phyloP scores from a whole-genome alignment of 1,140 invertebrate genomes.

The Pogonomyrmex barbatus region DNA sequence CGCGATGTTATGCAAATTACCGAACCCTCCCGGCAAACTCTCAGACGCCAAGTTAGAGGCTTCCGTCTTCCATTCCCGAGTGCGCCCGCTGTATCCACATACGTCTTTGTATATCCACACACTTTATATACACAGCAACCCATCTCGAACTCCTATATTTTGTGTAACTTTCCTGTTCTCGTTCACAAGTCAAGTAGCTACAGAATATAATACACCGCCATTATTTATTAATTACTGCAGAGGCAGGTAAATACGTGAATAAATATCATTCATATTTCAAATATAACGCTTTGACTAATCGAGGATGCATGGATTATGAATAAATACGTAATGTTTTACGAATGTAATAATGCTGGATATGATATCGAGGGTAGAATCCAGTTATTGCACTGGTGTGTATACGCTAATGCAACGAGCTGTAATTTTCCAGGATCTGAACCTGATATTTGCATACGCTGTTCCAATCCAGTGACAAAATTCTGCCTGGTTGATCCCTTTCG shows the following conservation, averaged over 20 bases:
- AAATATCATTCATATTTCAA: background rate
- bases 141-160: slow-evolving; percentile 20
- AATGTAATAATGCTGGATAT: background rate
- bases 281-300: slow-evolving; percentile 11
- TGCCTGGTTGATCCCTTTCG: slow-evolving; percentile 1
- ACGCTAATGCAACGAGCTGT: slow-evolving; percentile 10
- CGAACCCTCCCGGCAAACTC: slow-evolving; percentile 61
- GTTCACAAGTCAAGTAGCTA: slow-evolving; percentile 10
- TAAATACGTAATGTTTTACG: background rate
- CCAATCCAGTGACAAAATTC: slow-evolving; percentile 42
- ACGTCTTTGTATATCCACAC: slow-evolving; percentile 23
- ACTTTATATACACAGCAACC: slow-evolving; percentile 1
- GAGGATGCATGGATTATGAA: background rate
- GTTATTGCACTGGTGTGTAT: background rate
- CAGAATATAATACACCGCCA: slow-evolving; percentile 18
- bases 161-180: slow-evolving; percentile 17
- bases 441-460: slow-evolving; percentile 24
- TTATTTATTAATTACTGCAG: slow-evolving; percentile 45
- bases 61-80: slow-evolving; percentile 51
- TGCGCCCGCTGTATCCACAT: slow-evolving; percentile 10
- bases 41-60: slow-evolving; percentile 42
- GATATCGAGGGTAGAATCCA: background rate
- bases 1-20: slow-evolving; percentile 74
- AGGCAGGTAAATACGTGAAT: background rate
- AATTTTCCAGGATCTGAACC: slow-evolving; percentile 36